Conservation (phyloP, 2,888 invertebrate species). For the Rotaria sp. region DNA sequence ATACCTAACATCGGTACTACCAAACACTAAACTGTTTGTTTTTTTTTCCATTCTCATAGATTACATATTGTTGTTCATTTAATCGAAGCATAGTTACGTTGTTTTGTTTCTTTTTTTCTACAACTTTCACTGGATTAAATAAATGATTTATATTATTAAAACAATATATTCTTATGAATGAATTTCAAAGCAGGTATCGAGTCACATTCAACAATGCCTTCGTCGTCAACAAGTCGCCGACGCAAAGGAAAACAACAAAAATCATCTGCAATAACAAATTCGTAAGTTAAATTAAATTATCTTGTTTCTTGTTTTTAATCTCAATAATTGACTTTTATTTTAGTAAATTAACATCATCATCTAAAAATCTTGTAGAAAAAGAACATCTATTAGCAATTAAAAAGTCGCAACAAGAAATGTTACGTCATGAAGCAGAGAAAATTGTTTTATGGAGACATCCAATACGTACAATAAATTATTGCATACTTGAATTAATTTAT, state of each 20-base stretch:
- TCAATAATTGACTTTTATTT: background rate
- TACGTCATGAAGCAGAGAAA: constrained; percentile 34
- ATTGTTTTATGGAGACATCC: constrained; percentile 38
- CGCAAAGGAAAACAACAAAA: background rate
- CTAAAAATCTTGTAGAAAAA: background rate
- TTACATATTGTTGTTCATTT: background rate
- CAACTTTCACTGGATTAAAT: background rate
- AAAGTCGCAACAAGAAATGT: constrained; percentile 13
- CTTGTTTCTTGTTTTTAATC: background rate
- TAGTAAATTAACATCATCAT: background rate
- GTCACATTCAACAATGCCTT: background rate
- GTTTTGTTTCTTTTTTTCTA: background rate
- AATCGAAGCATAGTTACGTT: background rate
- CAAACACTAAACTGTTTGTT: no score
- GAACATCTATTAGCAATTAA: background rate
- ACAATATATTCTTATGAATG: background rate
- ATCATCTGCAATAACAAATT: background rate
- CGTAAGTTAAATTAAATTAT: background rate
- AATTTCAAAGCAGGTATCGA: constrained; percentile 12
- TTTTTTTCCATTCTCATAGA: background rate
- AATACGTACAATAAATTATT: constrained; percentile 32
- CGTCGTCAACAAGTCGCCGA: background rate
- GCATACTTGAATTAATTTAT: constrained; percentile 32
- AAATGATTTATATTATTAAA: background rate
- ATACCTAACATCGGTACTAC: no score